Conservation (phyloP, 2,888 invertebrate species). For the Synanthedon tipuliformis region DNA sequence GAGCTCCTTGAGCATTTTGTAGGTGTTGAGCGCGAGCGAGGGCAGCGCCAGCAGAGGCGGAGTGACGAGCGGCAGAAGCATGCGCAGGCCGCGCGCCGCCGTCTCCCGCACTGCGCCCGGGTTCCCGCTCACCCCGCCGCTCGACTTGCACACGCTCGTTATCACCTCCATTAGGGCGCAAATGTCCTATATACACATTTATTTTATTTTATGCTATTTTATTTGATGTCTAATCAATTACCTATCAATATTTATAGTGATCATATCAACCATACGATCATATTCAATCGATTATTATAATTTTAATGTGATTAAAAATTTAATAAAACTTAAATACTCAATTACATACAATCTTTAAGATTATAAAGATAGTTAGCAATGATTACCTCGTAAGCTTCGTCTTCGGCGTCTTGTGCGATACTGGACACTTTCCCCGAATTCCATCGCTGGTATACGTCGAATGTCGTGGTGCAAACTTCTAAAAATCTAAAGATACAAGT, state of each 20-base stretch:
- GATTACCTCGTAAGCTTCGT: slow-evolving; percentile 58
- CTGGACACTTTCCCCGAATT: slow-evolving; percentile 73
- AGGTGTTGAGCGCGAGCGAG: slow-evolving; percentile 44
- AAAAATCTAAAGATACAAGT: slow-evolving; percentile 56
- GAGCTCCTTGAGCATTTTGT: slow-evolving; percentile 49
- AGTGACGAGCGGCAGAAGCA: slow-evolving; percentile 44
- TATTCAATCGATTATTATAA: no score
- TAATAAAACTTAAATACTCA: no score
- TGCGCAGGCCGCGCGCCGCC: slow-evolving; percentile 43
- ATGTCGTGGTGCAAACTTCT: slow-evolving; percentile 75
- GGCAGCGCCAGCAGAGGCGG: slow-evolving; percentile 40
- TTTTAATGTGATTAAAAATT: no score
- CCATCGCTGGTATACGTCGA: slow-evolving; percentile 77
- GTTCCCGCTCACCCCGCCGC: slow-evolving; percentile 14
- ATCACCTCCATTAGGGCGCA: slow-evolving; percentile 83
- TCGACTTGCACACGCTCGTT: slow-evolving; percentile 7
- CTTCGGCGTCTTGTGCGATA: slow-evolving; percentile 79
- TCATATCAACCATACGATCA: no score
- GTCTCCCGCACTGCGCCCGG: slow-evolving; percentile 33
- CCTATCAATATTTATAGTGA: no score
- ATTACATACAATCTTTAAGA: no score
- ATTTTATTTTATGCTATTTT: no score
- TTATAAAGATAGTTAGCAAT: no score
- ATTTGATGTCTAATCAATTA: no score
- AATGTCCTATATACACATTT: slow-evolving; percentile 65